Percentiles rank a stretch among this genome's conserved stretches.
Evolutionary conservation across 2,888 invertebrate species (phyloP).

Genomic region (Orchesella flavescens): DNA sequence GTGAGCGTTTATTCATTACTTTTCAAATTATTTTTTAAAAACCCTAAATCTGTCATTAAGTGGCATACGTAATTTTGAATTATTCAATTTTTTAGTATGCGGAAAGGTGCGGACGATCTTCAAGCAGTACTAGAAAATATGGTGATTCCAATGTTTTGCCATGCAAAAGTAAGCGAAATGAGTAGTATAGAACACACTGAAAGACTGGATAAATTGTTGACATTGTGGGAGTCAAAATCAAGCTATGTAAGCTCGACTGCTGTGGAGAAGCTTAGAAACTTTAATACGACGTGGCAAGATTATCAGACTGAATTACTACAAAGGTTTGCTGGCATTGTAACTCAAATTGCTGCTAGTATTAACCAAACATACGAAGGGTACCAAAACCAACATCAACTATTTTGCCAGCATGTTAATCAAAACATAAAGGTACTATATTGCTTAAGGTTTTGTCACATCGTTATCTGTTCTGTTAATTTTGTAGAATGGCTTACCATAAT

Average conservation of each 20-base stretch:
- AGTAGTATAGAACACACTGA: conserved; percentile 90
- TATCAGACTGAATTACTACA: conserved; percentile 90
- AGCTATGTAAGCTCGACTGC: conserved; percentile 89
- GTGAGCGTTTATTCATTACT: conserved; percentile 78
- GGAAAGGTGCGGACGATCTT: conserved; percentile 95
- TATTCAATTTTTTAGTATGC: conserved; percentile 80
- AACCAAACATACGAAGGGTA: conserved; percentile 90
- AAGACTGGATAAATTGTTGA: conserved; percentile 93
- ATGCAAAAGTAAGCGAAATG: conserved; percentile 83
- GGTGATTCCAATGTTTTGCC: conserved; percentile 98
- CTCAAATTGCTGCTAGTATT: conserved; percentile 85
- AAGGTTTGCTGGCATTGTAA: conserved; percentile 85
- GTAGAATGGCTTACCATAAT: not conserved
- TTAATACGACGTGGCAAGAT: conserved; percentile 89
- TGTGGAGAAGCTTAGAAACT: conserved; percentile 90
- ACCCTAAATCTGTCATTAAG: not conserved
- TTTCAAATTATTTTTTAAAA: conserved; percentile 10
- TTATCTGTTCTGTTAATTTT: not conserved
- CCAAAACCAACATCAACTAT: conserved; percentile 95
- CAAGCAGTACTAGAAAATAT: conserved; percentile 94
- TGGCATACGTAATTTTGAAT: not conserved
- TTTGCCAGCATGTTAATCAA: conserved; percentile 91
- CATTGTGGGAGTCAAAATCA: conserved; percentile 97
- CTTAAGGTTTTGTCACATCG: too few relatives aligned
- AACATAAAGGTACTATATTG: conserved; percentile 85